Base-by-base conservation (phyloP, 2,888 invertebrate genomes). In the Orchesellides sinensis region DNA sequence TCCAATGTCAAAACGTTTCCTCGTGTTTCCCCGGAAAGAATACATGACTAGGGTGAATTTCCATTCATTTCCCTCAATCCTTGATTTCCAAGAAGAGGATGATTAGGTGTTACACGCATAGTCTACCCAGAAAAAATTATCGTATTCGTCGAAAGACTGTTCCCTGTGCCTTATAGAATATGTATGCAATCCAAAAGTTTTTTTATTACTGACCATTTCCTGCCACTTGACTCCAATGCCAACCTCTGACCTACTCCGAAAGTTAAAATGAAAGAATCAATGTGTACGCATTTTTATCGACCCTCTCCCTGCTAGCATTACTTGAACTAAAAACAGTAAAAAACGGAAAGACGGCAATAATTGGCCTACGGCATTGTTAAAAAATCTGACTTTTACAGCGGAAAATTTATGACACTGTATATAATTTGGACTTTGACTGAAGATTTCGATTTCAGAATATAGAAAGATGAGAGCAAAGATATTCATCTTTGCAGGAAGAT, bases 331-430 rank as follows among this genome's bases (percentile, higher is more conserved):
- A 59, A 47, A 61, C 40, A 19, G 27, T 59, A 61, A 73, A 73
- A 27, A 14, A 17, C 29, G 59, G 49, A 56, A 8, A 35, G 40
- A 59, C 45, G 56, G n/a, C n/a, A n/a, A 27, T 72, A 59, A 72
- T 59, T 72, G 45, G 59, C 72, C 72, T 17, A 27, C 10, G 40
- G 54, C 54, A n/a, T n/a, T n/a, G n/a, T 54, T 4, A 21, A 54
- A 12, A 54, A 40, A 54, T 54, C 23, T 23, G 23, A 54, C 72
- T 8, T 27, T 49, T 73, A 49, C 45, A 56, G 61, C 12, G 32
- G 25, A 32, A 70, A 70, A 40, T 70, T 74, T 74, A 74, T 25
- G 74, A 74, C 74, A 74, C 23, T 74, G 74, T 61, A 74, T 49
- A 63, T 74, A 63, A 17, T 4, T 25, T 35, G n/a, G 32, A 14